Evolutionary conservation across 2,888 invertebrate species (phyloP).

Genomic region (Tryphoninae sp.): DNA sequence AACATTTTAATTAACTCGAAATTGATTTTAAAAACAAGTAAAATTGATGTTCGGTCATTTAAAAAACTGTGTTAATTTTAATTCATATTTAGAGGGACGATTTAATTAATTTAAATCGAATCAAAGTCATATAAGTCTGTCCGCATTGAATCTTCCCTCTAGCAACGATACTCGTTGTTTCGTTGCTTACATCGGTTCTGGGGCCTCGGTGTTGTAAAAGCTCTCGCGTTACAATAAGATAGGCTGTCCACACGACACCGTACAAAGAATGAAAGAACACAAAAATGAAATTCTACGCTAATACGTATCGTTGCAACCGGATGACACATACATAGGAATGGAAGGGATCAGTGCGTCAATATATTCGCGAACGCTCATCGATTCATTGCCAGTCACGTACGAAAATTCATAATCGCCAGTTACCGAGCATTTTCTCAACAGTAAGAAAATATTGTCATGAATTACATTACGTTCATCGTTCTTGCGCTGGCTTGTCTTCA

Average conservation of each 20-base stretch:
- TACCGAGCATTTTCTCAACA: not conserved
- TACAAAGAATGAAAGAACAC: not conserved
- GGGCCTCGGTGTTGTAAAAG: slow-evolving; percentile 34
- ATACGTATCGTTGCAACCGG: slow-evolving; percentile 19
- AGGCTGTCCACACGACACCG: slow-evolving; percentile 29
- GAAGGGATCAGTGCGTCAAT: slow-evolving; percentile 49
- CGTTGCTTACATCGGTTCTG: slow-evolving; percentile 32
- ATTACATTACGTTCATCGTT: not conserved
- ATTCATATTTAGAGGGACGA: no score
- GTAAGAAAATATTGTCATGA: slow-evolving; percentile 34
- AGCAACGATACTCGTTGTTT: not conserved
- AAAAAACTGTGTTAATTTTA: no score
- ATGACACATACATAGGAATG: slow-evolving; percentile 17
- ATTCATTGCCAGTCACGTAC: slow-evolving; percentile 36
- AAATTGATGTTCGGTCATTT: no score
- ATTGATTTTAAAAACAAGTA: not conserved
- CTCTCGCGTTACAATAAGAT: slow-evolving; percentile 45
- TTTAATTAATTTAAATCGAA: no score
- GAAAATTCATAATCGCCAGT: slow-evolving; percentile 34
- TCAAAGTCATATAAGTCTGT: not conserved
- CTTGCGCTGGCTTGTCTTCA: slow-evolving; percentile 22
- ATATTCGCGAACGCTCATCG: slow-evolving; percentile 45
- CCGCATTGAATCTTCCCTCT: not conserved
- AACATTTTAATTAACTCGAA: not conserved
- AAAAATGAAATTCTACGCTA: slow-evolving; percentile 25